Conservation (phyloP, 2,888 invertebrate genomes). For the Helicoverpa assulta region DNA sequence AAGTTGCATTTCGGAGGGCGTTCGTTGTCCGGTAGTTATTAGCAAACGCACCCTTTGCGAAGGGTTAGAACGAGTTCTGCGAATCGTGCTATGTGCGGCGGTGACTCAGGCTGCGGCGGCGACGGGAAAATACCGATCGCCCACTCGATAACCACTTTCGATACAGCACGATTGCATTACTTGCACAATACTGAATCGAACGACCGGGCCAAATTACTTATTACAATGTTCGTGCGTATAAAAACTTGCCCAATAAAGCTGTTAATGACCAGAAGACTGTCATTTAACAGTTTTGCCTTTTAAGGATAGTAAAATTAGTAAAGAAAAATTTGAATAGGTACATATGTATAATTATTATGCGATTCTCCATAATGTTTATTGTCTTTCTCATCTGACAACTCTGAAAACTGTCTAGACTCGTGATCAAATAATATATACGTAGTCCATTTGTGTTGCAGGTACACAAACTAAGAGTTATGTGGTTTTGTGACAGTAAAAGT, state of each 20-base stretch:
- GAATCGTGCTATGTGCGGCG: slow-evolving; percentile 73
- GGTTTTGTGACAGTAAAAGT: slow-evolving; percentile 70
- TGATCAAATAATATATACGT: slow-evolving; percentile 58
- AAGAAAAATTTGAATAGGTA: too few relatives aligned
- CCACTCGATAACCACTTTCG: slow-evolving; percentile 79
- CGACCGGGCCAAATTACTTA: slow-evolving; percentile 69
- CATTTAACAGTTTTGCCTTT: too few relatives aligned
- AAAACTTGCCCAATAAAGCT: slow-evolving; percentile 63
- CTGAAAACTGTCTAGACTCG: slow-evolving; percentile 52
- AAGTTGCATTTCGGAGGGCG: slow-evolving; percentile 79
- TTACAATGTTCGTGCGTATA: slow-evolving; percentile 67
- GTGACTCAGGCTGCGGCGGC: slow-evolving; percentile 81
- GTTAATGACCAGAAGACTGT: slow-evolving; percentile 44
- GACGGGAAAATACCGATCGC: slow-evolving; percentile 83
- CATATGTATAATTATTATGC: slow-evolving; percentile 56
- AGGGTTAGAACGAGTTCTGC: slow-evolving; percentile 85
- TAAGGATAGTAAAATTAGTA: too few relatives aligned
- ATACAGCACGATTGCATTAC: slow-evolving; percentile 75
- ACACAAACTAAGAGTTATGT: slow-evolving; percentile 40
- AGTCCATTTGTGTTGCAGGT: slow-evolving; percentile 41
- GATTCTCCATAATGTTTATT: slow-evolving; percentile 74
- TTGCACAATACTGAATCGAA: slow-evolving; percentile 72
- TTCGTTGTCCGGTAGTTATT: slow-evolving; percentile 85
- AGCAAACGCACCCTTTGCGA: slow-evolving; percentile 83
- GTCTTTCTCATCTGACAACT: slow-evolving; percentile 52